phyloP scores from a whole-genome alignment of 2,113 vertebrate genomes.

The Sinocyclocheilus maitianheensis region DNA sequence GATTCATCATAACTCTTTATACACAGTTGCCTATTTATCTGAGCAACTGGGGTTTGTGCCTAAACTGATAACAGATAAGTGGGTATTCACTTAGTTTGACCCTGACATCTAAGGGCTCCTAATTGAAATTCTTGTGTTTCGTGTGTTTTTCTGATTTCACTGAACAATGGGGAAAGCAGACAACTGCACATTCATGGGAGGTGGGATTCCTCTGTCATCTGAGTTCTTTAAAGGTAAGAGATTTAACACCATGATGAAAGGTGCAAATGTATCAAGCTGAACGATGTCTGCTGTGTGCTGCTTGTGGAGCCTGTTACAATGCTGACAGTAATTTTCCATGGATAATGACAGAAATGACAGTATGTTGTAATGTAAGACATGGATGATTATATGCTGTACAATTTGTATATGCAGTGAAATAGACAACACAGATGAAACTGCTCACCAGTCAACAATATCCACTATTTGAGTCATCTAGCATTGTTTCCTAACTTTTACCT shows the following conservation, averaged over 20 bases:
- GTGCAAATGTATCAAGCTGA: neutral
- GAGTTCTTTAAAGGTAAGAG: slow-evolving; percentile 74
- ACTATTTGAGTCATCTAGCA: neutral
- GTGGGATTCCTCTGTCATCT: slow-evolving; percentile 74
- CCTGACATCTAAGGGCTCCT: neutral
- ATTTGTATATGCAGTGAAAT: neutral
- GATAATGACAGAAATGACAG: neutral
- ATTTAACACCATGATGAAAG: neutral
- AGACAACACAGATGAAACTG: neutral
- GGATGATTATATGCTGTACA: neutral
- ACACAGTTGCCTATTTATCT: neutral
- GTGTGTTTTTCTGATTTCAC: neutral
- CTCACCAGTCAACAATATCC: neutral
- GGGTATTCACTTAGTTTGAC: neutral
- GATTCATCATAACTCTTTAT: slow-evolving; percentile 32
- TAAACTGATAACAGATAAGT: neutral
- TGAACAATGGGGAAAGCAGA: slow-evolving; percentile 41
- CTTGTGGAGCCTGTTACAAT: neutral
- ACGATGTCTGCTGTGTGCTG: neutral
- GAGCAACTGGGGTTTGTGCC: neutral
- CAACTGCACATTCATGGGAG: slow-evolving; percentile 73
- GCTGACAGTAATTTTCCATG: neutral
- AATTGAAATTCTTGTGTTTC: neutral
- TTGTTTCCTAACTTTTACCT: neutral
- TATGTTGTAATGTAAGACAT: neutral